phyloP scores from a whole-genome alignment of 2,113 vertebrate genomes.

The Phrynocephalus versicolor region DNA sequence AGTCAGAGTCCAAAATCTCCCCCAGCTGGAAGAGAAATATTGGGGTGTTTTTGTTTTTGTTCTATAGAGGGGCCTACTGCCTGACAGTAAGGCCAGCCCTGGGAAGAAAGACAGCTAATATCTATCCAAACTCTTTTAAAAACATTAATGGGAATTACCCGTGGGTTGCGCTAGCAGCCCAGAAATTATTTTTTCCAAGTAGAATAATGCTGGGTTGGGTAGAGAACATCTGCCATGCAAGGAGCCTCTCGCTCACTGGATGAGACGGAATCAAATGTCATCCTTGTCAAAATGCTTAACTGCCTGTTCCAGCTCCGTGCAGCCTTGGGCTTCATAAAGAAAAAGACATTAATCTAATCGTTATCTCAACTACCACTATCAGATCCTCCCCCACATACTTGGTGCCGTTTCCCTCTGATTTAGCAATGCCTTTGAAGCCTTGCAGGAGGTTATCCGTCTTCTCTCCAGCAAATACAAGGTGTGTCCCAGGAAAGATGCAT shows the following conservation, averaged over 20 bases:
- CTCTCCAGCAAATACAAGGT: constrained; percentile 49
- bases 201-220: neutral
- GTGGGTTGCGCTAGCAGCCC: neutral
- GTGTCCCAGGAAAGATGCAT: constrained; percentile 47
- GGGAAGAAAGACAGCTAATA: neutral
- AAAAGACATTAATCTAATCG: constrained; percentile 58
- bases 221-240: constrained; percentile 40
- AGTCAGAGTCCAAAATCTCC: too few relatives aligned
- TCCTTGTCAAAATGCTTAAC: constrained; percentile 56
- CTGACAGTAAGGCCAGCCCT: neutral
- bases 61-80: neutral
- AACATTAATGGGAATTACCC: neutral
- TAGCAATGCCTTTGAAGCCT: constrained; percentile 67
- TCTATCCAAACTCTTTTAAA: neutral
- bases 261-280: constrained; percentile 44
- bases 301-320: constrained; percentile 49
- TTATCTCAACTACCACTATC: constrained; percentile 59
- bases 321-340: constrained; percentile 46
- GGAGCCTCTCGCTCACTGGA: neutral
- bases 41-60: too few relatives aligned
- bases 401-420: constrained; percentile 54
- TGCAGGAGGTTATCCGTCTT: constrained; percentile 57
- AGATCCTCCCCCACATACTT: constrained; percentile 57
- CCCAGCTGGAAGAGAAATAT: too few relatives aligned
- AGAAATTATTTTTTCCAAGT: neutral